Base-by-base conservation (phyloP, 2,797 vertebrate genomes). In the Lepus townsendii region DNA sequence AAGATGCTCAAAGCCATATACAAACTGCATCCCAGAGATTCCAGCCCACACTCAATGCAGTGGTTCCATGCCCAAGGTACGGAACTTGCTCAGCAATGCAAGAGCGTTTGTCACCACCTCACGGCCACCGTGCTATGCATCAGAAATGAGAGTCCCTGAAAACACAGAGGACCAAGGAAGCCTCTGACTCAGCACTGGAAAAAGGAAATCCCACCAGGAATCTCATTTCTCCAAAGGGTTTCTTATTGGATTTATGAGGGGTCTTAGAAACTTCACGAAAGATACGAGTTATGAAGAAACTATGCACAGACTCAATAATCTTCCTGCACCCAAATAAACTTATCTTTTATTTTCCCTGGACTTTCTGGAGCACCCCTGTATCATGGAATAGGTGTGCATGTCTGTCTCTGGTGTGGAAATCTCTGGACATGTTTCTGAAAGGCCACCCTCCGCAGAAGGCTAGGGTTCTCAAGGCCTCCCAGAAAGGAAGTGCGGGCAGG, bases 191-290 rank as follows among this genome's bases (percentile, higher is more conserved):
- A 80, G 77, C 88, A 93, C 38, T 68, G 68, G 82, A n/a, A 50
- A 71, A 87, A 68, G 54, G 54, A 83, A 62, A 38, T 57, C 65
- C 32, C 66, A 90, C 26, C 38, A 72, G 42, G 17, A 79, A n/a
- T 62, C 76, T 82, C 60, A 38, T 57, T 92, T 97, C 78, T 95
- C 50, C 50, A 90, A 71, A 57, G 65, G 52, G 17, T 63, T 91
- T 80, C 38, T 90, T 57, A 57, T 16, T 57, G 19, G 54, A 57
- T 57, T 57, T 20, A 57, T 20, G 19, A 57, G 14, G 17, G 54
- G 54, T 57, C 54, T 57, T 57, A 20, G 19, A 57, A 57, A 57
- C 14, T 57, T 57, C 19, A 20, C 19, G 54, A 57, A 57, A 20
- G 54, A 57, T 20, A 5, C 1, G 54, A 57, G 19, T 57, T 57